Evolutionary conservation across 2,113 vertebrate species (phyloP), one percentile per base, ranked within the genome.

Genomic region (Prinia subflava): DNA sequence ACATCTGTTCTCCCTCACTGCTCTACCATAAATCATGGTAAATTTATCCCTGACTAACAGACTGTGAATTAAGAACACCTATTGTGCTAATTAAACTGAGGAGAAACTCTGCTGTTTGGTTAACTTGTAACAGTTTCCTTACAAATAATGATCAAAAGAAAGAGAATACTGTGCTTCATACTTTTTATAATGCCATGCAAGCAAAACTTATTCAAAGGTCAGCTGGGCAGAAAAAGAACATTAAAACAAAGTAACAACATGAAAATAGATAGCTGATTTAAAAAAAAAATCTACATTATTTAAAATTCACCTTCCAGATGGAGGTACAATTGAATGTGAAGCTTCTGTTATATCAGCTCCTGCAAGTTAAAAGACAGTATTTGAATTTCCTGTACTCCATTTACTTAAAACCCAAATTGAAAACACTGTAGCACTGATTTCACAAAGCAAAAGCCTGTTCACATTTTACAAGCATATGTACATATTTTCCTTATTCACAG

Each of bases 291-390:
- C 2, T 6, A 6, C 11, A 77, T 53, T 59, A 69, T 87, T 86
- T 91, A 67, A 59, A 87, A 88, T 74, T 97, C 93, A 98, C 98
- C 98, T 98, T 97, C 94, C 96, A 83, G 71, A n/a, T 35, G 96
- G 89, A 79, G 97, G 97, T 65, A 91, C 41, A 79, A 97, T 1
- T 63, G 97, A 89, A 55, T 94, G 95, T 30, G 97, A 94, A 59
- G 95, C 49, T 52, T 98, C 97, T 84, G 92, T 86, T 76, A 56
- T 23, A 42, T 86, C 94, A 84, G 92, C 88, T 96, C 96, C 98
- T 98, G 80, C 16, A 91, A 94, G 78, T 74, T 41, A 95, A 85
- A 95, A 83, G 52, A 87, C 9, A 92, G 19, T n/a, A 50, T 71
- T 10, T 88, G 22, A 82, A 39, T 37, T 73, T 93, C 41, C 35